A percentile compares a stretch with the other conserved stretches of the same genome.
Conservation (phyloP, 2,797 vertebrate species). For the Pangasius mekongensis region DNA sequence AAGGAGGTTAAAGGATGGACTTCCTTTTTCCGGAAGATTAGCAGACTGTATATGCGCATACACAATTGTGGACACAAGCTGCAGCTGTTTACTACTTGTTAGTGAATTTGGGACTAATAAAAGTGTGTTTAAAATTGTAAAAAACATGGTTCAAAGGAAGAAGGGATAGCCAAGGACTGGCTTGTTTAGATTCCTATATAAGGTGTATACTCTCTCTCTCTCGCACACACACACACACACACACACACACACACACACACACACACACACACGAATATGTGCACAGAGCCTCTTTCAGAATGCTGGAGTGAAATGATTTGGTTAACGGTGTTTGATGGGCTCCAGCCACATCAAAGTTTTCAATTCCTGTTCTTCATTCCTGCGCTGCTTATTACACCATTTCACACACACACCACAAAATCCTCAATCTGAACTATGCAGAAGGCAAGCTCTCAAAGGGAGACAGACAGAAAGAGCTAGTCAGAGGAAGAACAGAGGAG, state of each 20-base stretch:
- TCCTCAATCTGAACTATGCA: constrained; percentile 62
- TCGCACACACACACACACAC: constrained; percentile 4
- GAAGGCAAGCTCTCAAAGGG: constrained; percentile 61
- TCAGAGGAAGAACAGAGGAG: constrained; percentile 60
- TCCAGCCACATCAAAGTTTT: constrained; percentile 52
- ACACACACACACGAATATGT: constrained; percentile 5
- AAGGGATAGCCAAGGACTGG: constrained; percentile 20
- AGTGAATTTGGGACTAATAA: constrained; percentile 24
- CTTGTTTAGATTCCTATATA: constrained; percentile 45
- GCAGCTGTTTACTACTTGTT: constrained; percentile 39
- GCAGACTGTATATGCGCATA: background rate
- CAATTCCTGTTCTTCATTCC: constrained; percentile 42
- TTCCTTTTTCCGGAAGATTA: constrained; percentile 5
- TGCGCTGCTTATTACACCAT: constrained; percentile 9
- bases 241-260: constrained; percentile 23
- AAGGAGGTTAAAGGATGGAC: constrained; percentile 13
- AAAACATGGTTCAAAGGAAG: constrained; percentile 19
- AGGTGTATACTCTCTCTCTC: constrained; percentile 33
- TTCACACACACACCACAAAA: constrained; percentile 55
- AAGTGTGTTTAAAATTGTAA: constrained; percentile 44
- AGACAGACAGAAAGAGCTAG: background rate
- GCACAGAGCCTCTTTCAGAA: constrained; percentile 17
- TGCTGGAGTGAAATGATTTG: constrained; percentile 46
- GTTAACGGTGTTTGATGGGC: constrained; percentile 29
- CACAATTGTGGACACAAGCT: constrained; percentile 16